A percentile compares a stretch with the other conserved stretches of the same genome.
Evolutionary conservation across 2,888 invertebrate genomes (phyloP).

Genomic region (Pegoplata infirma): DNA sequence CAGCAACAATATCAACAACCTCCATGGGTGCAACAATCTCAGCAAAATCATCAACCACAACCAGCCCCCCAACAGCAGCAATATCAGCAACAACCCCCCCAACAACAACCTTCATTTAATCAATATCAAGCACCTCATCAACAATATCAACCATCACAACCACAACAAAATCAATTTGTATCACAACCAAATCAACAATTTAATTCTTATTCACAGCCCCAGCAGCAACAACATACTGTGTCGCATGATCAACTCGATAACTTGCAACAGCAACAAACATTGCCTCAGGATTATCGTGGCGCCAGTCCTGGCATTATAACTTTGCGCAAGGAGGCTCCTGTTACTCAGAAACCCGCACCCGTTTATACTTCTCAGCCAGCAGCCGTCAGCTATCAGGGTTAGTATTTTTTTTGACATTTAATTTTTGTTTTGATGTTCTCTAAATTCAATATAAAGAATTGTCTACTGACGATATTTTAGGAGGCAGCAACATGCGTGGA

Average conservation of each 20-base stretch:
- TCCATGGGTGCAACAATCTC: conserved; percentile 59
- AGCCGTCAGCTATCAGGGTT: conserved; percentile 84
- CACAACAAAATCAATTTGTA: conserved; percentile 69
- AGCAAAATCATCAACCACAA: conserved; percentile 28
- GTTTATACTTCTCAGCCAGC: conserved; percentile 90
- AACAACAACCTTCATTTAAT: conserved; percentile 67
- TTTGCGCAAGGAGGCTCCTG: conserved; percentile 85
- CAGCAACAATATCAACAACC: conserved; percentile 52
- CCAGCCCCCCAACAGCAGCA: conserved; percentile 24
- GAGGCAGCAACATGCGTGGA: conserved; percentile 90
- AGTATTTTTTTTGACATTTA: conserved; percentile 34
- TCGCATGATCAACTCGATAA: conserved; percentile 72
- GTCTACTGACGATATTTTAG: conserved; percentile 75
- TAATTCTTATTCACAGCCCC: conserved; percentile 78
- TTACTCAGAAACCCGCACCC: conserved; percentile 87
- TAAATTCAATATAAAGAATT: conserved; percentile 50
- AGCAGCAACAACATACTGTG: conserved; percentile 67
- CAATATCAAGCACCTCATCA: conserved; percentile 64
- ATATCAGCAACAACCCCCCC: conserved; percentile 50
- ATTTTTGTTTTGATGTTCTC: conserved; percentile 19
- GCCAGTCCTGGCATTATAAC: conserved; percentile 80
- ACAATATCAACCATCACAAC: conserved; percentile 64
- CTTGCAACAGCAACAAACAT: conserved; percentile 61
- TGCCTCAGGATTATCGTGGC: conserved; percentile 71
- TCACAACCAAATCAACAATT: conserved; percentile 74